Percentiles rank a stretch among this genome's conserved stretches.
These are phyloP conservation scores for Mylabris sibirica DNA, from an alignment of 2,888 invertebrate genomes.

Conservation along the genomic window DNA sequence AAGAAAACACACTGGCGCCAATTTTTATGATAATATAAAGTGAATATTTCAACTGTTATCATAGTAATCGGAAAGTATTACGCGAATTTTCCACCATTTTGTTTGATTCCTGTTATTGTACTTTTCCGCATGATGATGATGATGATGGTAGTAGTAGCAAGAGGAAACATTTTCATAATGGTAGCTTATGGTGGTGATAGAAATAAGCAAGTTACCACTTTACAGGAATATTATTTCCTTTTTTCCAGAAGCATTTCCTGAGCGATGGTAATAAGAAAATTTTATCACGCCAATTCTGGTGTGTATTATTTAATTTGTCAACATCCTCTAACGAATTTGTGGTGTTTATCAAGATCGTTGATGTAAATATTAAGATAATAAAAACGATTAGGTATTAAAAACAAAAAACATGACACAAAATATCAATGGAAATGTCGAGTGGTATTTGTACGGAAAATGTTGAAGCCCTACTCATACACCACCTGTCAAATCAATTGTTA, in stretches of 20 bases:
- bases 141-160: background rate
- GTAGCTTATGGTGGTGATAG: background rate
- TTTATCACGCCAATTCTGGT: constrained; percentile 33
- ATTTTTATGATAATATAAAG: background rate
- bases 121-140: background rate
- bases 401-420: background rate
- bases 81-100: background rate
- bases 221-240: constrained; percentile 34
- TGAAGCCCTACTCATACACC: background rate
- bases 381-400: too few species aligned
- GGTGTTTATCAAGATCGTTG: background rate
- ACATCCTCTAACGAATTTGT: background rate
- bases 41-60: background rate
- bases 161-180: background rate
- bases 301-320: constrained; percentile 31
- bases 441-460: background rate
- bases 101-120: background rate
- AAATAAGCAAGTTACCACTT: background rate
- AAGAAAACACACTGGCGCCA: background rate
- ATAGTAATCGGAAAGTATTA: background rate
- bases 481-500: background rate
- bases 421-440: background rate
- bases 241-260: constrained; percentile 31
- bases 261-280: constrained; percentile 31
- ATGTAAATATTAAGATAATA: too few species aligned